Conservation (phyloP, 2,888 invertebrate species). For the Lamellibrachia columna region DNA sequence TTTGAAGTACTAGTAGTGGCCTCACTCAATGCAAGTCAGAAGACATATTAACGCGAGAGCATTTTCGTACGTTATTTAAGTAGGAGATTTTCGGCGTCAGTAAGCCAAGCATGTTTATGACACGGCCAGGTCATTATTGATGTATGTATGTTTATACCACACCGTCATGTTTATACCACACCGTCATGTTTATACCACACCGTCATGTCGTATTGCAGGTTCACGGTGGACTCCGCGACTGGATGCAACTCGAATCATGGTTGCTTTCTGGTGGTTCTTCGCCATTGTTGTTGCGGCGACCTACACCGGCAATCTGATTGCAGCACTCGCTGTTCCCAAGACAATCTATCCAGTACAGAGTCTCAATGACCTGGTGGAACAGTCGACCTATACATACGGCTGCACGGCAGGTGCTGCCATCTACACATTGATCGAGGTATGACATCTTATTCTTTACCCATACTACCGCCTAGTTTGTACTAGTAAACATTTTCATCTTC, state of each 20-base stretch:
- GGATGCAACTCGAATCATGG: constrained; percentile 25
- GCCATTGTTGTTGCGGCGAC: constrained; percentile 30
- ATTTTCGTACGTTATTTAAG: no score
- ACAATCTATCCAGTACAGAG: constrained; percentile 28
- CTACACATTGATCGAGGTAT: constrained; percentile 19
- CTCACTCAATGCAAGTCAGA: no score
- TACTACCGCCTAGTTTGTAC: no score
- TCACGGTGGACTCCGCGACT: constrained; percentile 26
- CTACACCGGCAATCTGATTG: constrained; percentile 38
- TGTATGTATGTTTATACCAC: neutral
- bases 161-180: neutral
- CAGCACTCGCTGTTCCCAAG: constrained; percentile 34
- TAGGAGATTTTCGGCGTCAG: no score
- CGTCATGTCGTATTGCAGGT: constrained; percentile 25
- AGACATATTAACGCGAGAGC: no score
- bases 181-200: neutral
- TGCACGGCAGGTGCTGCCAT: constrained; percentile 29
- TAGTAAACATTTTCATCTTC: no score
- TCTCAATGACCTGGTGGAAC: constrained; percentile 31
- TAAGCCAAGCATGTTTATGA: no score
- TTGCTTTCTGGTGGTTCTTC: constrained; percentile 37
- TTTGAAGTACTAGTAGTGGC: no score
- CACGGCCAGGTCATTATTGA: no score
- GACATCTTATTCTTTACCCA: neutral
- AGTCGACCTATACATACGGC: constrained; percentile 32